Evolutionary conservation across 2,888 invertebrate species (phyloP), one percentile per base, ranked within the genome.

Genomic region (Dexiosoma caninum): DNA sequence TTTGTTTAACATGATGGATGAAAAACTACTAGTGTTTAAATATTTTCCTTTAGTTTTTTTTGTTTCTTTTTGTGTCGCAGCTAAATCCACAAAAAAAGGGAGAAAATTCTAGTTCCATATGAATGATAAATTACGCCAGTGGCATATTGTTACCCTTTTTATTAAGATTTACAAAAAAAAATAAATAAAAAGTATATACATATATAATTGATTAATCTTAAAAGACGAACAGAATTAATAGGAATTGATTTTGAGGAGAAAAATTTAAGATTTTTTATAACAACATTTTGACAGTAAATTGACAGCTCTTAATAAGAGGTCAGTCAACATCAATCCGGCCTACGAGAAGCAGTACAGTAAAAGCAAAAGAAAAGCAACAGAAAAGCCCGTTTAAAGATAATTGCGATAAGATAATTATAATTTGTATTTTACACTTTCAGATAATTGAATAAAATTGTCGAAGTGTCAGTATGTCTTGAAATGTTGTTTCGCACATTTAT

Each of bases 231-330:
- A 46, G 2, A 49, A 60, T 49, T 19, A 30, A 51, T 3, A 59
- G 35, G 49, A 37, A 49, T 40, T 44, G 35, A 53, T 69, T 46
- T 37, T 37, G 14, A 21, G 42, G 42, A 16, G 42, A 66, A 46
- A 35, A 51, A 5, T 37, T 12, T 19, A 23, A 51, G 3, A 9
- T 19, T 37, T 57, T n/a, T 60, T 49, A 7, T 5, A n/a, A 16
- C 12, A 42, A 16, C 71, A 49, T 64, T 71, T 78, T 71, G 57
- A 71, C 42, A 64, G 19, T 71, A 71, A 78, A 88, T 86, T 89
- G 89, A 89, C 88, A 86, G 85, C 84, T 85, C 84, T 85, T 87
- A 86, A 88, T 88, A 59, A 66, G 70, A 71, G 74, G 57, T 59
- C 32, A 75, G 57, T 59, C 32, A 75, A 67, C 46, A 62, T 64